A percentile compares a stretch with the other conserved stretches of the same genome.
phyloP scores from a whole-genome alignment of 1,140 invertebrate species.

The Rhagoletis pomonella region DNA sequence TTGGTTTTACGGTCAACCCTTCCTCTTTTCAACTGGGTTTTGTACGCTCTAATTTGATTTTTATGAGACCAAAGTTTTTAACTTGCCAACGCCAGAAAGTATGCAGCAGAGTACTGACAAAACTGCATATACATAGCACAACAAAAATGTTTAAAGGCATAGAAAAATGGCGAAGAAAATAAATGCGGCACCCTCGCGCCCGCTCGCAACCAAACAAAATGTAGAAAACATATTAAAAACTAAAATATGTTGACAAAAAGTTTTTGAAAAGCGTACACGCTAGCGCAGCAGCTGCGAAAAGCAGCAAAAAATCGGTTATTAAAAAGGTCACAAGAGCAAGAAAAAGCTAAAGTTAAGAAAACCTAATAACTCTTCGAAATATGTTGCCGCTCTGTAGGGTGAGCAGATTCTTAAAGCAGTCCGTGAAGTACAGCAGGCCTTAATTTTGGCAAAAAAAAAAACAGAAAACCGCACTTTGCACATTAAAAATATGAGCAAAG shows the following conservation, averaged over 20 bases:
- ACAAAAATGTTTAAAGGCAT: no score
- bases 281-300: neutral
- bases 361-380: constrained; percentile 35
- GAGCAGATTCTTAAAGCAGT: neutral
- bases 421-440: no score
- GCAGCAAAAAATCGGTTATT: constrained; percentile 4
- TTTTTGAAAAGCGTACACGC: neutral
- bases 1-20: neutral
- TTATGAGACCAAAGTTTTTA: constrained; percentile 39
- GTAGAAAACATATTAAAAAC: neutral
- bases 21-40: no score
- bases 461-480: neutral
- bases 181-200: neutral
- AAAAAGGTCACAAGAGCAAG: neutral
- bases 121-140: no score
- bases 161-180: neutral
- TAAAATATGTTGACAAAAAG: neutral
- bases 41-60: constrained; percentile 32
- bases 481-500: neutral
- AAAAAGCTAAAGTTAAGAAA: neutral
- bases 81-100: constrained; percentile 24
- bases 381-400: neutral
- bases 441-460: no score
- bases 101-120: neutral
- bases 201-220: neutral